These are phyloP conservation scores for Mus minutoides DNA, from an alignment of 2,797 vertebrate species.

Conservation along the genomic window DNA sequence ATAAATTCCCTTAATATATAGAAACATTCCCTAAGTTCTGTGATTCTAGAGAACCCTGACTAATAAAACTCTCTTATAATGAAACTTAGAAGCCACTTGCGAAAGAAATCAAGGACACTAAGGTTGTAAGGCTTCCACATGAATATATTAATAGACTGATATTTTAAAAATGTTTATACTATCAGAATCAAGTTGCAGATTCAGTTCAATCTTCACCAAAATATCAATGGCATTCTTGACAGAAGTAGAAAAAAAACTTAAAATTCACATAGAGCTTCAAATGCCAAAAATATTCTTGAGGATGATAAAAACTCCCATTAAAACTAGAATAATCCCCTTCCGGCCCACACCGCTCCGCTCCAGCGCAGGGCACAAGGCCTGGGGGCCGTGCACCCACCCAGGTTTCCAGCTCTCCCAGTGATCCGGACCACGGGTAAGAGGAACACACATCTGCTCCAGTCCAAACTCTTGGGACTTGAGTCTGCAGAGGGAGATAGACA, in stretches of 20 bases:
- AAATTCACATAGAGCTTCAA: not conserved
- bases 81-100: not conserved
- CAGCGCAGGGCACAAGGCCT: too few species aligned
- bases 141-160: not conserved
- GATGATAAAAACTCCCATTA: not conserved
- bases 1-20: too few species aligned
- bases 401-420: too few species aligned
- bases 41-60: not conserved
- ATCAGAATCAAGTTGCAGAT: not conserved
- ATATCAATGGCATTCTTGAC: not conserved
- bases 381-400: too few species aligned
- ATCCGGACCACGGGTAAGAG: too few species aligned
- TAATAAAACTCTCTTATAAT: not conserved
- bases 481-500: too few species aligned
- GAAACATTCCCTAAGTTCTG: not conserved
- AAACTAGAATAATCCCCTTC: too few species aligned
- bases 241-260: not conserved
- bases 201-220: not conserved
- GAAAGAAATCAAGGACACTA: not conserved
- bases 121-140: not conserved
- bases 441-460: too few species aligned
- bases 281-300: not conserved
- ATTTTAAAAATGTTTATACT: not conserved
- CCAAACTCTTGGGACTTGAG: too few species aligned
- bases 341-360: too few species aligned